Evolutionary conservation across 2,113 vertebrate genomes (phyloP).

Genomic region (Ictalurus punctatus): DNA sequence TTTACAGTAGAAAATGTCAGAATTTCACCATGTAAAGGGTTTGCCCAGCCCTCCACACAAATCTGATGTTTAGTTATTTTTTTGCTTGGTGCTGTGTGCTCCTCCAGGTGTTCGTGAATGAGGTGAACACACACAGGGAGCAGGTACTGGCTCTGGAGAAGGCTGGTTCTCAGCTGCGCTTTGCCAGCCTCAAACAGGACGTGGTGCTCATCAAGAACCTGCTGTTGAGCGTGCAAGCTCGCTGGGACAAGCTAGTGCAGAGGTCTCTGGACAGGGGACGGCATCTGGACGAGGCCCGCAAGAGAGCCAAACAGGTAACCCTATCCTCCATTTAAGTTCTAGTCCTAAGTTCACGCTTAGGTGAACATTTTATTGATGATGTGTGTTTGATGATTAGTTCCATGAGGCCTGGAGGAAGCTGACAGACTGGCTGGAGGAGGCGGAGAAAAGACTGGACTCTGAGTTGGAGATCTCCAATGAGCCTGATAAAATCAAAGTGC

Average conservation of each 20-base stretch:
- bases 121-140: slow-evolving; percentile 94
- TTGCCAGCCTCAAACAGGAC: slow-evolving; percentile 96
- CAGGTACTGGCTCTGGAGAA: slow-evolving; percentile 95
- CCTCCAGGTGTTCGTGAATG: slow-evolving; percentile 92
- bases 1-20: neutral
- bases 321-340: neutral
- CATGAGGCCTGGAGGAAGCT: slow-evolving; percentile 98
- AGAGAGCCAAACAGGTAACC: slow-evolving; percentile 93
- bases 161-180: slow-evolving; percentile 92
- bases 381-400: slow-evolving; percentile 74
- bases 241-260: slow-evolving; percentile 98
- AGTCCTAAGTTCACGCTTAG: too few species aligned
- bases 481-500: slow-evolving; percentile 97
- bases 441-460: slow-evolving; percentile 90
- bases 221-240: slow-evolving; percentile 93
- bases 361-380: neutral
- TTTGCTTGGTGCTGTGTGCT: neutral
- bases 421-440: slow-evolving; percentile 95
- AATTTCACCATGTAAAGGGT: neutral
- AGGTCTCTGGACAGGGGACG: slow-evolving; percentile 91
- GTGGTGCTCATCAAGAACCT: slow-evolving; percentile 98
- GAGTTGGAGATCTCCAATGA: slow-evolving; percentile 98
- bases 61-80: neutral
- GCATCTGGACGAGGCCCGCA: slow-evolving; percentile 92
- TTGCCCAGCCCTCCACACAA: neutral